These are phyloP conservation scores for Phataginus tricuspis DNA, from an alignment of 2,797 vertebrate genomes.

Conservation along the genomic window DNA sequence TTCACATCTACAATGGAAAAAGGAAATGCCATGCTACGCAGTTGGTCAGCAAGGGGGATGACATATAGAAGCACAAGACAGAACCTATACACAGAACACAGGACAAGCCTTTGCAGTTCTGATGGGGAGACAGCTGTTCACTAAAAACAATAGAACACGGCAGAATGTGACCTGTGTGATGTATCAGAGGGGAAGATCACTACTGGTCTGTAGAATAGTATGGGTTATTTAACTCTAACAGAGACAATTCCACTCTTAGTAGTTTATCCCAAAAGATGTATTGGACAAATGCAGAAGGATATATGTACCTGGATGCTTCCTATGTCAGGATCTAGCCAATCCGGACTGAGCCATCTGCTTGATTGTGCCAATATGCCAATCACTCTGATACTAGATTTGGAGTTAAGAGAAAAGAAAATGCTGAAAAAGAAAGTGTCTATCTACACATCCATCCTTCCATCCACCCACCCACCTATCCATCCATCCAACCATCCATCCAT, in stretches of 20 bases:
- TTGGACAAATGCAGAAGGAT: not conserved
- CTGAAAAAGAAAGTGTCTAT: not conserved
- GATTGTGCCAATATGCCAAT: not conserved
- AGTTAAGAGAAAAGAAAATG: not conserved
- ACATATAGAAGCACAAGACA: not conserved
- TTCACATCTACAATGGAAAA: not conserved
- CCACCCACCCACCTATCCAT: no score
- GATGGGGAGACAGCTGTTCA: not conserved
- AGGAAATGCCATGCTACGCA: not conserved
- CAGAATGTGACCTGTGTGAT: not conserved
- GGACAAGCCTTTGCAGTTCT: not conserved
- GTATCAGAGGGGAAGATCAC: accelerated
- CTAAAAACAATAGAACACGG: not conserved
- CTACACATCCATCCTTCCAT: no score
- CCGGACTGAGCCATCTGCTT: not conserved
- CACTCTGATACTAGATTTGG: not conserved
- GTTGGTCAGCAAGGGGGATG: not conserved
- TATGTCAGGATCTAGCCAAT: not conserved
- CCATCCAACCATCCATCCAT: no score
- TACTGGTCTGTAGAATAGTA: not conserved
- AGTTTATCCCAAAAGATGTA: not conserved
- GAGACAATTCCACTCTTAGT: not conserved
- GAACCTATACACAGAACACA: not conserved
- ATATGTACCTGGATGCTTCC: not conserved
- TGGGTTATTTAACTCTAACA: not conserved